Evolutionary conservation across 2,797 vertebrate genomes (phyloP), one percentile per base, ranked within the genome.

Genomic region (Hyperoplus immaculatus): DNA sequence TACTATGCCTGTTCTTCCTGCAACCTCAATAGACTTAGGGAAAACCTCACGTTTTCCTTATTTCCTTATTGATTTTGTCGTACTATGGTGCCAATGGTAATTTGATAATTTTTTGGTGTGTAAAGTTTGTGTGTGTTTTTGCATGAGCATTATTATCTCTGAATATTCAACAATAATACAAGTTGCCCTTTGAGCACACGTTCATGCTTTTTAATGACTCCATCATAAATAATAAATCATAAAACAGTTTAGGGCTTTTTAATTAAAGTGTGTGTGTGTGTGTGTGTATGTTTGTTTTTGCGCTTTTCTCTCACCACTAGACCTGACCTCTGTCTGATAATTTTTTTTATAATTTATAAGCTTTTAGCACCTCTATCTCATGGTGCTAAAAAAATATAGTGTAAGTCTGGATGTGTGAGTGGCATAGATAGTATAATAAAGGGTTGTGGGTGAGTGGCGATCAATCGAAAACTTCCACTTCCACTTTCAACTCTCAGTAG

Each of bases 171-270:
- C 4, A 58, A 36, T 29, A 63, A 59, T 41, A 81, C 38, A 65
- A 49, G 8, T 56, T 62, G 16, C 15, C 14, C 45, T 71, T 65
- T 67, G 29, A 64, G 49, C 50, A 59, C 3, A 14, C 11, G 8
- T 14, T 39, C 8, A 51, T 16, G 9, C 1, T 6, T 58, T 57
- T 65, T 60, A 75, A 63, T 72, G n/a, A 56, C 41, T 68, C 21
- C 38, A 51, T 69, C 58, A 76, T 84, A 79, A 80, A 71, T 78
- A 21, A 51, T 61, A 71, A 39, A 75, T 3, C 21, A 54, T 15
- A 56, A 39, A 55, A 7, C 5, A 2, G 39, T 74, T 68, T 57
- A 75, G 39, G 36, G 55, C 69, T 58, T 10, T 64, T 21, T 14
- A 50, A 64, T 8, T 56, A 8, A 38, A 74, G 8, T 42, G 41